Conservation (phyloP, 35 echinoderm and acorn worm species). For the Apostichopus japonicus region DNA sequence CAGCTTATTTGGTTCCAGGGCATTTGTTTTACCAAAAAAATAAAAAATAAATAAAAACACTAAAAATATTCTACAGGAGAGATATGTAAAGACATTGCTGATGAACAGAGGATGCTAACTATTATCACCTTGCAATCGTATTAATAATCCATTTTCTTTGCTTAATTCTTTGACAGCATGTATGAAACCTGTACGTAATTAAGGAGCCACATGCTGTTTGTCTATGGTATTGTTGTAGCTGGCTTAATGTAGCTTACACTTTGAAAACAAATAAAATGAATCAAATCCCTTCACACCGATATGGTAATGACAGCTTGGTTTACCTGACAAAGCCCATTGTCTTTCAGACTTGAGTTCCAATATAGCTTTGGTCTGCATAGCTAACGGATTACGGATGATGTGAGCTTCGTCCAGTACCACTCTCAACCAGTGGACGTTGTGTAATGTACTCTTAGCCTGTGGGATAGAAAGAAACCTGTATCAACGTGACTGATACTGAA, state of each 20-base stretch:
- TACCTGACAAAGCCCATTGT: slow-evolving; percentile 90
- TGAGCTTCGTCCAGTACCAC: slow-evolving; percentile 93
- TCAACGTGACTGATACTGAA: too few species aligned
- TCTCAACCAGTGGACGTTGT: slow-evolving; percentile 77
- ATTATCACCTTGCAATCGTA: too few species aligned
- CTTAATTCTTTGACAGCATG: too few species aligned
- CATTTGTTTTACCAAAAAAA: too few species aligned
- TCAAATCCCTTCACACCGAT: background rate
- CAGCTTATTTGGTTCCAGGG: too few species aligned
- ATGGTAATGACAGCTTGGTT: background rate
- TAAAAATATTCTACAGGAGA: too few species aligned
- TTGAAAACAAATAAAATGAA: background rate
- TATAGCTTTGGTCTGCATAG: slow-evolving; percentile 81
- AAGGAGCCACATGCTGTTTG: too few species aligned
- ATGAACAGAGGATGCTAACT: too few species aligned
- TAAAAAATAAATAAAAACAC: too few species aligned
- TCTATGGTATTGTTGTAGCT: background rate
- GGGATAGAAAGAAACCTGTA: background rate
- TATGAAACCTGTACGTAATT: too few species aligned
- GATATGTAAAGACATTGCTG: too few species aligned
- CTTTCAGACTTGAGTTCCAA: slow-evolving; percentile 64
- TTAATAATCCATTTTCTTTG: too few species aligned
- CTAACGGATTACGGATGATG: slow-evolving; percentile 81
- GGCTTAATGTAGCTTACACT: background rate
- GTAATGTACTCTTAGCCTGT: slow-evolving; percentile 76